Evolutionary conservation across 2,113 vertebrate species (phyloP).

Genomic region (Triplophysa rosa): DNA sequence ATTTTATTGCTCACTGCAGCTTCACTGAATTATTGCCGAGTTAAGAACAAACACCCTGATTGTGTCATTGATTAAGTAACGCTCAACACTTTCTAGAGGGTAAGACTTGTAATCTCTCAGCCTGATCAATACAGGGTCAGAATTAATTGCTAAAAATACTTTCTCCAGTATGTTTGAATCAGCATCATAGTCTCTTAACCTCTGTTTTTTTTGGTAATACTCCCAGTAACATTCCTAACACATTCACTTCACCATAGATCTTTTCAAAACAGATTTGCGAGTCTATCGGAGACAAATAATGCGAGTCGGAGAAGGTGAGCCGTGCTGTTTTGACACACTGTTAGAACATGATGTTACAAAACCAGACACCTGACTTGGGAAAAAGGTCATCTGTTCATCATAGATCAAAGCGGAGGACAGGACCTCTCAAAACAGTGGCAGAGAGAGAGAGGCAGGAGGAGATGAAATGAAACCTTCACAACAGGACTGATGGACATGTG

Average conservation of each 20-base stretch:
- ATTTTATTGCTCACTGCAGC: background rate
- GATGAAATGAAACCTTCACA: conserved; percentile 45
- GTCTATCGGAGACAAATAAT: conserved; percentile 32
- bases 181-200: background rate
- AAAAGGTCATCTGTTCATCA: conserved; percentile 57
- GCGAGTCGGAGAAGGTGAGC: conserved; percentile 44
- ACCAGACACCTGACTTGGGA: conserved; percentile 46
- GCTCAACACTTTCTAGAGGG: conserved; percentile 17
- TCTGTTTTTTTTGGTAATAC: background rate
- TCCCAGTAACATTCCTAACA: background rate
- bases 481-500: conserved; percentile 51
- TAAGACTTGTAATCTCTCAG: conserved; percentile 29
- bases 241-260: conserved; percentile 15
- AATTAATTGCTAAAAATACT: conserved; percentile 33
- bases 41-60: conserved; percentile 20
- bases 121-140: conserved; percentile 8
- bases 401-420: conserved; percentile 51
- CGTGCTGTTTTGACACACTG: conserved; percentile 42
- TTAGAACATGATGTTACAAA: conserved; percentile 49
- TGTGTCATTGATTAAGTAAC: conserved; percentile 26
- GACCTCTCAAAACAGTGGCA: conserved; percentile 50
- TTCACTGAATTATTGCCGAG: conserved; percentile 17
- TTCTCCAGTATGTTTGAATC: conserved; percentile 19
- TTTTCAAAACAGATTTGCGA: conserved; percentile 48
- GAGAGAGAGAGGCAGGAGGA: conserved; percentile 39